These are phyloP conservation scores for Enteromius treurensis DNA, from an alignment of 2,797 vertebrate genomes.

Conservation along the genomic window DNA sequence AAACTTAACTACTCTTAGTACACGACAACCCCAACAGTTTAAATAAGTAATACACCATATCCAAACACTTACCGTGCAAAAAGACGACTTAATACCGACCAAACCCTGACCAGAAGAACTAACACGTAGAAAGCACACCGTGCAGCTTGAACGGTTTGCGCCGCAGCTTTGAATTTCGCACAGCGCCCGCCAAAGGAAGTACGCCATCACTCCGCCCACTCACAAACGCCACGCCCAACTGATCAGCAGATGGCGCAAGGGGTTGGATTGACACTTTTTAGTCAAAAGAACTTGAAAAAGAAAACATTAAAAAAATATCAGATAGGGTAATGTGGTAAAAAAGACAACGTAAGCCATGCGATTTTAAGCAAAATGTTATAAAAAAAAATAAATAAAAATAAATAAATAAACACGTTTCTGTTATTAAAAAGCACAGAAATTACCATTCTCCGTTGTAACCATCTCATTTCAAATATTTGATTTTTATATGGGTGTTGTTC, in stretches of 20 bases:
- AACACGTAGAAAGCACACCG: fast-evolving
- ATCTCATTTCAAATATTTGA: neutral
- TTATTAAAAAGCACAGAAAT: neutral
- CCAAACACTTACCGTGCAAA: neutral
- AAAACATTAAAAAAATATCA: neutral
- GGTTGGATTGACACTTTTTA: neutral
- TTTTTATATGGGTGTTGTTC: neutral
- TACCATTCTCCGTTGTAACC: neutral
- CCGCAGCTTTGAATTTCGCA: conserved; percentile 55
- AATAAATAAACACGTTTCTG: neutral
- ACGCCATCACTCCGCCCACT: conserved; percentile 41
- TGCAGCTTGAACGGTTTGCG: conserved; percentile 3
- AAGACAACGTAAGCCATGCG: neutral
- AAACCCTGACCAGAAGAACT: neutral
- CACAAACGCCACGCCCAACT: no score
- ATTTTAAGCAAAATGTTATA: neutral
- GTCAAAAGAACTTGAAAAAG: neutral
- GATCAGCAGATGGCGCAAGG: neutral
- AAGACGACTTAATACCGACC: neutral
- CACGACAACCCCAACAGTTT: neutral
- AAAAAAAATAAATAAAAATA: neutral
- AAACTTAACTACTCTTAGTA: neutral
- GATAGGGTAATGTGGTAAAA: neutral
- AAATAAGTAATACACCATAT: neutral
- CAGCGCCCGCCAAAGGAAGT: conserved; percentile 60